Conservation (phyloP, 2,113 vertebrate species). For the Laticauda colubrina region DNA sequence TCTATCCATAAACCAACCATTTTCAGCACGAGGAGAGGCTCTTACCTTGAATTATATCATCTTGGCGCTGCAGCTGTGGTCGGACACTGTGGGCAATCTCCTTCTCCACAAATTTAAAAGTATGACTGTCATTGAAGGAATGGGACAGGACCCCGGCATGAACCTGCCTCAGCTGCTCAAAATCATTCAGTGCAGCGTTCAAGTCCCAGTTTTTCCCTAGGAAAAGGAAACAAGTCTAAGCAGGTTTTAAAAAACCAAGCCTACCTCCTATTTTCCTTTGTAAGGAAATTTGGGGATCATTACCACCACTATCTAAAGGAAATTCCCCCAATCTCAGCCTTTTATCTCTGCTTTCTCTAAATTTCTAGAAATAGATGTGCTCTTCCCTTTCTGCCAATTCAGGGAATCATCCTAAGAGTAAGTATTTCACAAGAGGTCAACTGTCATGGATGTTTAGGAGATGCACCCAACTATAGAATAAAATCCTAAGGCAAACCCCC, state of each 20-base stretch:
- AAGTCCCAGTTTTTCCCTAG: slow-evolving; percentile 98
- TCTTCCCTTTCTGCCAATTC: background rate
- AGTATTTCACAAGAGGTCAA: background rate
- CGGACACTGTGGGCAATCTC: slow-evolving; percentile 72
- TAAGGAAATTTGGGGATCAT: background rate
- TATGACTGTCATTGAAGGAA: slow-evolving; percentile 76
- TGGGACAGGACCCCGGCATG: slow-evolving; percentile 80
- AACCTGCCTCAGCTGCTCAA: slow-evolving; percentile 90
- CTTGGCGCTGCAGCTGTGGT: slow-evolving; percentile 86
- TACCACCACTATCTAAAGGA: background rate
- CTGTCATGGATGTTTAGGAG: background rate
- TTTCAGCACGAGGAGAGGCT: background rate
- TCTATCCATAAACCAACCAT: background rate
- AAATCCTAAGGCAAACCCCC: background rate
- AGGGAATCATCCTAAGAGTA: background rate
- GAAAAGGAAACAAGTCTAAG: background rate
- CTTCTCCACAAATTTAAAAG: slow-evolving; percentile 69
- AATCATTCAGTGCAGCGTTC: slow-evolving; percentile 90
- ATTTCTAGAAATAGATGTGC: background rate
- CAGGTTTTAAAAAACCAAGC: background rate
- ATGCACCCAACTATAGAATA: background rate
- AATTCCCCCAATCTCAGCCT: background rate
- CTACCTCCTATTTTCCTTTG: background rate
- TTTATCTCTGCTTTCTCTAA: background rate
- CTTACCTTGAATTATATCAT: slow-evolving; percentile 89